Evolutionary conservation across 2,888 invertebrate genomes (phyloP).

Genomic region (Willowsia nigromaculata): DNA sequence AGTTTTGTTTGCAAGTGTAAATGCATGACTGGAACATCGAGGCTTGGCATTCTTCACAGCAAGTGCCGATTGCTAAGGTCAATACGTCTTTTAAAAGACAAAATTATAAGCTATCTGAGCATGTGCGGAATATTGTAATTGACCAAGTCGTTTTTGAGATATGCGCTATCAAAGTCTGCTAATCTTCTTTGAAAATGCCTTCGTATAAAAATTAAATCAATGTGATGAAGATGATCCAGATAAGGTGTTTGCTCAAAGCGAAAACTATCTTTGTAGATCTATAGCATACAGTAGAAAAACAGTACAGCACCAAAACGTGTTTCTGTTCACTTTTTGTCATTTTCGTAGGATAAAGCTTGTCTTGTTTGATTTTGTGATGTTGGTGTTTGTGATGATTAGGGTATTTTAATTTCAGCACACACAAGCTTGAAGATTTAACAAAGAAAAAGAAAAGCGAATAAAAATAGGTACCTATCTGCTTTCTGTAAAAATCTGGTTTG

Average conservation of each 20-base stretch:
- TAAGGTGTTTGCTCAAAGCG: not conserved
- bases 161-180: no score
- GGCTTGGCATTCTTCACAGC: no score
- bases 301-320: conserved; percentile 20
- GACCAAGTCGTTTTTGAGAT: no score
- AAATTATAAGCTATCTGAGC: no score
- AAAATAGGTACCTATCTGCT: not conserved
- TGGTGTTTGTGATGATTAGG: not conserved
- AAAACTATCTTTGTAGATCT: not conserved
- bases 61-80: no score
- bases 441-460: not conserved
- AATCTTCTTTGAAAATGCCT: no score
- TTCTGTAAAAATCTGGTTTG: conserved; percentile 32
- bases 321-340: conserved; percentile 16
- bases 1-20: no score
- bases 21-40: no score
- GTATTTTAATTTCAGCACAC: not conserved
- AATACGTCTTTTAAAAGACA: no score
- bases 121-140: no score
- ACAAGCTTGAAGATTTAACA: not conserved
- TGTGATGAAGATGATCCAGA: conserved; percentile 39
- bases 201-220: conserved; percentile 26
- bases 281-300: not conserved
- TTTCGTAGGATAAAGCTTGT: not conserved
- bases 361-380: not conserved